These are phyloP conservation scores for Ochropleura leucogaster DNA, from an alignment of 2,888 invertebrate species.

Conservation along the genomic window DNA sequence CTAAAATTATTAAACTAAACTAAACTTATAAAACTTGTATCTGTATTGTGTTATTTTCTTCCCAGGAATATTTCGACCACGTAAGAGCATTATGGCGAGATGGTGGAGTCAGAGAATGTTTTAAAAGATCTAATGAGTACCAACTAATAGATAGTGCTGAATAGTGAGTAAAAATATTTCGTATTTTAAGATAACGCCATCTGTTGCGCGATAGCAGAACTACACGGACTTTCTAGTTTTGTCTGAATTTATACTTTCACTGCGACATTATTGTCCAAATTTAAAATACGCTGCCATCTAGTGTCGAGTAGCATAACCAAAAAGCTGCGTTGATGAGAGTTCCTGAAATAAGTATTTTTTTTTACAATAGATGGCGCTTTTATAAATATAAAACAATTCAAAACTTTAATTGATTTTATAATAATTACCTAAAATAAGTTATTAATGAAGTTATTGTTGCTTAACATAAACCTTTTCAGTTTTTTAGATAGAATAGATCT, in stretches of 20 bases:
- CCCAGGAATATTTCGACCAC: slow-evolving; percentile 93
- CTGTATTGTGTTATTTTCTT: slow-evolving; percentile 64
- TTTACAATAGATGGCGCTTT: slow-evolving; percentile 49
- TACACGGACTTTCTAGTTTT: neutral
- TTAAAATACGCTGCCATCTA: slow-evolving; percentile 38
- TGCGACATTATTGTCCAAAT: neutral
- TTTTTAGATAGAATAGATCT: slow-evolving; percentile 93
- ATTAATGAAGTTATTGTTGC: neutral
- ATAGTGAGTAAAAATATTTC: slow-evolving; percentile 91
- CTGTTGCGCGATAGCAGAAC: slow-evolving; percentile 33
- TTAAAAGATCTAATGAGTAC: slow-evolving; percentile 93
- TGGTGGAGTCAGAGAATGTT: slow-evolving; percentile 93
- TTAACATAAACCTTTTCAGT: slow-evolving; percentile 86
- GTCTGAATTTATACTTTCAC: neutral
- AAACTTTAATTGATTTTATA: neutral
- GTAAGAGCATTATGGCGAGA: slow-evolving; percentile 93
- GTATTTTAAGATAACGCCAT: slow-evolving; percentile 35
- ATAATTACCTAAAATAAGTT: neutral
- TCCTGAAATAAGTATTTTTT: neutral
- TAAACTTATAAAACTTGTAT: too few species aligned
- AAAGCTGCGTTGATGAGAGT: neutral
- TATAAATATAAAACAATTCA: neutral
- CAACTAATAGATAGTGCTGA: slow-evolving; percentile 95
- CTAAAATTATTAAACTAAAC: too few species aligned
- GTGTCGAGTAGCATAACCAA: slow-evolving; percentile 10